Conservation (phyloP, 2,888 invertebrate species). For the Meliscaeva auricollis region DNA sequence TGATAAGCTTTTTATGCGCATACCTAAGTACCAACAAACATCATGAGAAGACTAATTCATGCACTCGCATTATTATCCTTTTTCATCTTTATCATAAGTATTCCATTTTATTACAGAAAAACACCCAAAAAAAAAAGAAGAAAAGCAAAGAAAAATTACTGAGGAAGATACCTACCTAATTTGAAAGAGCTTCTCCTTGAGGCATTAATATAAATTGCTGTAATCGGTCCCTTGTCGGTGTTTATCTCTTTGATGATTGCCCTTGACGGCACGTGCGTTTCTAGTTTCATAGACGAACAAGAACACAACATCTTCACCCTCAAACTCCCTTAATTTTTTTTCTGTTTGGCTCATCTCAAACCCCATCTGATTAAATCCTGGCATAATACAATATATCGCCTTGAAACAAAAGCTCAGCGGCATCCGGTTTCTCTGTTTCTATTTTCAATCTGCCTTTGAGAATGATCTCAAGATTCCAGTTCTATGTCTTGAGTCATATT, state of each 20-base stretch:
- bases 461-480: slow-evolving; percentile 65
- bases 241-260: slow-evolving; percentile 75
- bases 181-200: slow-evolving; percentile 65
- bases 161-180: slow-evolving; percentile 45
- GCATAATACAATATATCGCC: slow-evolving; percentile 47
- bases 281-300: slow-evolving; percentile 56
- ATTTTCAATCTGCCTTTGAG: slow-evolving; percentile 52
- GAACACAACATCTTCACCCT: not conserved
- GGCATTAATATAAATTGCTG: slow-evolving; percentile 75
- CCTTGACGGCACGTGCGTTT: slow-evolving; percentile 71
- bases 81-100: not conserved
- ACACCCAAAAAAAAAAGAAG: not conserved
- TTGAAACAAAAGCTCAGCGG: slow-evolving; percentile 71
- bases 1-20: no score
- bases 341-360: not conserved
- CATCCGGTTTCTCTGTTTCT: slow-evolving; percentile 65
- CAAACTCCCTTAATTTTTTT: not conserved
- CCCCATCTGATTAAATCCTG: slow-evolving; percentile 30
- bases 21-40: no score
- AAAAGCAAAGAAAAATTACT: slow-evolving; percentile 46
- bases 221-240: slow-evolving; percentile 75
- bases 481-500: slow-evolving; percentile 54
- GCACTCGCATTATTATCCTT: not conserved
- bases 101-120: not conserved
- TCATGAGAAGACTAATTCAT: not conserved